These are phyloP conservation scores for Xanthia togata DNA, from an alignment of 2,888 invertebrate species.

Conservation along the genomic window DNA sequence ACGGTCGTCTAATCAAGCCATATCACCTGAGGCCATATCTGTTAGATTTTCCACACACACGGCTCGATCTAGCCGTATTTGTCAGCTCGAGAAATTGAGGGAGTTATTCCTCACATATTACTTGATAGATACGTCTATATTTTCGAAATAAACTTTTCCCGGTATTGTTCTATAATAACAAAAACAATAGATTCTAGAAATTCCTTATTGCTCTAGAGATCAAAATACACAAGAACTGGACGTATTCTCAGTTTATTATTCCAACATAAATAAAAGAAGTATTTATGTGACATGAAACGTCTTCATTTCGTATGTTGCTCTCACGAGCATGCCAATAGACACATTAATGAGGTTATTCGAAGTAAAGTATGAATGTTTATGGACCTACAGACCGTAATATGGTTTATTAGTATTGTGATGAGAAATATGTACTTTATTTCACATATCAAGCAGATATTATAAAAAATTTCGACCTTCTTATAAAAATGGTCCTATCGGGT, in stretches of 20 bases:
- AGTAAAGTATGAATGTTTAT: constrained; percentile 61
- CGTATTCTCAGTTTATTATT: constrained; percentile 48
- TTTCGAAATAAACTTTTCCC: background rate
- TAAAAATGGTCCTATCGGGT: too few relatives aligned
- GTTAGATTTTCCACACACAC: background rate
- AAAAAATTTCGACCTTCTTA: too few relatives aligned
- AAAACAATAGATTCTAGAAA: constrained; percentile 5
- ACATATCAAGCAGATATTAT: background rate
- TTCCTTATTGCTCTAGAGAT: constrained; percentile 19
- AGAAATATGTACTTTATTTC: constrained; percentile 32
- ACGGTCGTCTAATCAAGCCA: too few relatives aligned
- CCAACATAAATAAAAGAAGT: constrained; percentile 53
- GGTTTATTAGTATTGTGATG: constrained; percentile 55
- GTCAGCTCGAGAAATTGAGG: background rate
- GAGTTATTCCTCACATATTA: background rate
- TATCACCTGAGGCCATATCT: too few relatives aligned
- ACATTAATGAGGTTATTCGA: constrained; percentile 56
- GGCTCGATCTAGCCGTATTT: background rate
- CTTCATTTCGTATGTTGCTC: constrained; percentile 50
- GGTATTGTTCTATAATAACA: background rate
- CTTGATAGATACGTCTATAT: background rate
- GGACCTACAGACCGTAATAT: constrained; percentile 47
- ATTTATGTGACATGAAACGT: constrained; percentile 54
- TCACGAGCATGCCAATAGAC: constrained; percentile 50
- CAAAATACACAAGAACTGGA: constrained; percentile 32